Evolutionary conservation across 1,140 invertebrate genomes (phyloP).

Genomic region (Trypoxylus dichotomus): DNA sequence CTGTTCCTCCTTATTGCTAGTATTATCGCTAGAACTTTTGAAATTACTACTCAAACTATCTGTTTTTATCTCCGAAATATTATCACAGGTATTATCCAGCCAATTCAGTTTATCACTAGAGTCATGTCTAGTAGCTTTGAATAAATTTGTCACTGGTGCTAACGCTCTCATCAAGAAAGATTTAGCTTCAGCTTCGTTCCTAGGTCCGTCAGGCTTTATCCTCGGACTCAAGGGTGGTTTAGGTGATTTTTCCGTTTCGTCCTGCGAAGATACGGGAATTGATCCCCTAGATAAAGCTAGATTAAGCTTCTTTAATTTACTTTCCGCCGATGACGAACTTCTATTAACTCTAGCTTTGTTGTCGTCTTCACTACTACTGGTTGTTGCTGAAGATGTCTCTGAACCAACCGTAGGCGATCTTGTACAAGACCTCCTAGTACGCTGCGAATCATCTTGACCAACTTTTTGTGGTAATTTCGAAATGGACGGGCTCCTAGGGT

Average conservation of each 20-base stretch:
- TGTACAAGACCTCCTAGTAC: conserved; percentile 47
- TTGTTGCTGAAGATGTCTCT: conserved; percentile 54
- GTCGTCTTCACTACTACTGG: conserved; percentile 59
- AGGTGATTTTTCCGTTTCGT: conserved; percentile 62
- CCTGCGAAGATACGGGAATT: conserved; percentile 58
- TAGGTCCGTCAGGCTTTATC: conserved; percentile 56
- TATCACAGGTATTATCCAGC: conserved; percentile 36
- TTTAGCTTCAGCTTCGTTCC: conserved; percentile 66
- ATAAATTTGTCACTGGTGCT: conserved; percentile 68
- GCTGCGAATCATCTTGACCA: conserved; percentile 50
- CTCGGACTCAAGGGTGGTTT: conserved; percentile 56
- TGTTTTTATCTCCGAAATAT: conserved; percentile 22
- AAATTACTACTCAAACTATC: conserved; percentile 15
- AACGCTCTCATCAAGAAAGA: conserved; percentile 70
- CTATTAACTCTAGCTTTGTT: conserved; percentile 48
- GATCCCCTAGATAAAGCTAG: conserved; percentile 49
- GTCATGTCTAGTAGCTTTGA: conserved; percentile 57
- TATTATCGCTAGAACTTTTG: not conserved
- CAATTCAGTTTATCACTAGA: conserved; percentile 40
- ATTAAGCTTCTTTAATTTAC: conserved; percentile 48
- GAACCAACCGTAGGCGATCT: conserved; percentile 53
- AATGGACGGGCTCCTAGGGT: conserved; percentile 40
- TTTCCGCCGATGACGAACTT: conserved; percentile 41
- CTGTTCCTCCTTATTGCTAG: not conserved
- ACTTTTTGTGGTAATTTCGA: conserved; percentile 45